Evolutionary conservation across 2,113 vertebrate species (phyloP), one percentile per base, ranked within the genome.

Genomic region (Tragulus kanchil): DNA sequence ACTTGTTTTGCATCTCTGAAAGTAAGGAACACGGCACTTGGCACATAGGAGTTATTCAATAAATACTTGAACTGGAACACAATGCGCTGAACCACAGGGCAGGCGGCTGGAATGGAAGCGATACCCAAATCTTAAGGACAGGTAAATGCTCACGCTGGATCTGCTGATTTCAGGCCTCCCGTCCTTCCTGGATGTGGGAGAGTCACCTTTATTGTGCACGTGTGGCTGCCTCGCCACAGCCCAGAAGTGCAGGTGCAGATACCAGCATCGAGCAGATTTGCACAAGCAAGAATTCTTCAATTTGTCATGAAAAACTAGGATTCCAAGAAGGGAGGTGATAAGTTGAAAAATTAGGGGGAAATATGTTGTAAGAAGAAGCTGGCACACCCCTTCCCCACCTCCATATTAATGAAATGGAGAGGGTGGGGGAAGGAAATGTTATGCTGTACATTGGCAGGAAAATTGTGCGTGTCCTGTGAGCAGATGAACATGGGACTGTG

Each of bases 401-500:
- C 96, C 96, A 96, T 97, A 97, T 97, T 98, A 98, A 98, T 97
- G 96, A 97, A 97, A 97, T 92, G 96, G 64, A 90, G 97, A 93
- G 93, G 92, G 94, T 96, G 97, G 96, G 96, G 92, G 94, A 96
- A 97, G 87, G 86, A 97, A 98, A 97, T 97, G 97, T 97, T 97
- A 97, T 48, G 90, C 94, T 96, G 23, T 94, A 90, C 92, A 16
- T 97, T 98, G 97, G 97, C 97, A 98, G 97, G 96, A 97, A 98
- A 97, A 95, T 71, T 90, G 96, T 95, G 97, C 85, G 3, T 98
- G 97, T 98, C 97, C 97, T 98, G 97, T 96, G 97, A 98, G 97
- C 97, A 98, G 97, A 97, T 98, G 96, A 98, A 96, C 97, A 97
- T 96, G 97, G 97, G 97, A 97, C 96, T 98, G 97, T 14, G 97